Conservation (phyloP, 2,113 vertebrate species). For the Vimba vimba region DNA sequence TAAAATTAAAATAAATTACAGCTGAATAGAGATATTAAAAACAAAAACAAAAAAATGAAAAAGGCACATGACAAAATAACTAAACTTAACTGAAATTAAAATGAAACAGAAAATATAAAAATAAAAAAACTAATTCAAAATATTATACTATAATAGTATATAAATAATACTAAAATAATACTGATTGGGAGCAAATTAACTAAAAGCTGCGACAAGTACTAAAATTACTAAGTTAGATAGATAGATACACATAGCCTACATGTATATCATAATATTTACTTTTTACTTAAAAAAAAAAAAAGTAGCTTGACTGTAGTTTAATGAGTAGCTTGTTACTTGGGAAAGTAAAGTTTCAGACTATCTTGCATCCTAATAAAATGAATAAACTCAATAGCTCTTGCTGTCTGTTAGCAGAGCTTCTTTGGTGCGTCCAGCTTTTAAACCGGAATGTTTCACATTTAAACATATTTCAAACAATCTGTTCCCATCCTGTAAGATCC, state of each 20-base stretch:
- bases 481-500: neutral
- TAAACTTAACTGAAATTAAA: neutral
- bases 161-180: neutral
- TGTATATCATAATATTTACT: too few relatives aligned
- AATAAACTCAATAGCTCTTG: neutral
- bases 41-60: neutral
- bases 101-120: neutral
- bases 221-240: too few relatives aligned
- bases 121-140: neutral
- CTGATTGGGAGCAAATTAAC: neutral
- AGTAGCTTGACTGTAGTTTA: neutral
- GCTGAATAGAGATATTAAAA: neutral
- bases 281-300: too few relatives aligned
- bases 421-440: neutral
- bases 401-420: neutral
- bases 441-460: slow-evolving; percentile 11
- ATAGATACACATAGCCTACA: too few relatives aligned
- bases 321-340: neutral
- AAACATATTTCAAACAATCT: slow-evolving; percentile 29
- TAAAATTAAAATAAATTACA: neutral
- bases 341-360: neutral
- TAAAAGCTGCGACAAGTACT: neutral
- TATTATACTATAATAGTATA: neutral
- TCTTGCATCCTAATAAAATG: neutral
- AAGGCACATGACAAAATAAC: neutral